Conservation (phyloP, 2,113 vertebrate genomes). For the Xiphophorus hellerii region DNA sequence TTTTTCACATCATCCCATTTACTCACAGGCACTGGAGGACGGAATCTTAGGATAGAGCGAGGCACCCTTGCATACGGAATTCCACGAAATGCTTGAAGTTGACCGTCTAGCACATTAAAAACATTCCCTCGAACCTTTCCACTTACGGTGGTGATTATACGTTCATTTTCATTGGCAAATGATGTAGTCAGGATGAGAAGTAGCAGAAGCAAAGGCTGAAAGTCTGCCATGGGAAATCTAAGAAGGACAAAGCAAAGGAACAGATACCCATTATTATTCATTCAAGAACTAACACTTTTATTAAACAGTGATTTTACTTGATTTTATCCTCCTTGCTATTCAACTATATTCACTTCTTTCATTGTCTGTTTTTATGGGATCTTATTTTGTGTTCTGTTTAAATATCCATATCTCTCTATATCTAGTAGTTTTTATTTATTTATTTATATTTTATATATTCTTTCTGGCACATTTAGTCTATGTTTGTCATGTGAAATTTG, state of each 20-base stretch:
- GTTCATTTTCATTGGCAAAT: constrained; percentile 71
- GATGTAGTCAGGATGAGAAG: constrained; percentile 39
- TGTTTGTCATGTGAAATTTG: too few species aligned
- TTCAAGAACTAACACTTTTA: not conserved
- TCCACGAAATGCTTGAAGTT: constrained; percentile 87
- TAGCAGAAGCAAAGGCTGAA: constrained; percentile 22
- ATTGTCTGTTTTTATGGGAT: too few species aligned
- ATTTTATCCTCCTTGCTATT: too few species aligned
- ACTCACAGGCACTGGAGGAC: constrained; percentile 78
- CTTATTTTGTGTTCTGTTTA: too few species aligned
- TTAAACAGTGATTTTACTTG: not conserved
- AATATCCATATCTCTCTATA: too few species aligned
- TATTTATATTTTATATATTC: too few species aligned
- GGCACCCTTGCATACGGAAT: constrained; percentile 90
- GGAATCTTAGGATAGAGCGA: constrained; percentile 73
- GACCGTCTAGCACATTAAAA: constrained; percentile 75
- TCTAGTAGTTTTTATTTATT: too few species aligned
- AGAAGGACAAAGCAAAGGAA: not conserved
- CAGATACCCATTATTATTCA: not conserved
- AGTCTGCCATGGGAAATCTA: constrained; percentile 45
- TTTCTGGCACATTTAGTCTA: too few species aligned
- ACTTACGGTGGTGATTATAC: constrained; percentile 78
- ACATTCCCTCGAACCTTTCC: constrained; percentile 84
- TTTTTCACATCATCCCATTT: constrained; percentile 80
- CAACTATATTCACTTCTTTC: too few species aligned